Base-by-base conservation (phyloP, 2,888 invertebrate species). In the Hirtodrosophila duncani region DNA sequence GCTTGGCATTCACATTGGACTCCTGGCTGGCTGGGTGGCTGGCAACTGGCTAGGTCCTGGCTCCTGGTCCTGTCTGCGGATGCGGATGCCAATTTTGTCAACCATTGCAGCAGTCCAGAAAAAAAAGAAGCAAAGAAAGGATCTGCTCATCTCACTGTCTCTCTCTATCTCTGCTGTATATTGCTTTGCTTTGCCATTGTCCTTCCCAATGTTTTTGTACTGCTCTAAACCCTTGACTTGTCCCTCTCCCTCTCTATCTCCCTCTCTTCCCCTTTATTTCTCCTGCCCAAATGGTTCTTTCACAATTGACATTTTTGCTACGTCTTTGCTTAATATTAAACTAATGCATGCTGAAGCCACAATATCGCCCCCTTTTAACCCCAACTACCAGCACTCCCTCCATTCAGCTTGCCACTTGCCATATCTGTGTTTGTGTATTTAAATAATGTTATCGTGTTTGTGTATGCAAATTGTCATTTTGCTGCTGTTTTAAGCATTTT, bases 281-380 rank as follows among this genome's bases (percentile, higher is more conserved):
- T 3, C 1, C 1, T 55, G 37, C 55, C 44, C 53, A 43, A 16
- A 21, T 30, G 9, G 55, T 9, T 8, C 46, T 16, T 27, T 5
- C 36, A 38, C 50, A 51, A 71, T 63, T 61, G 69, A 63, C 67
- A 72, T 69, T 67, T 63, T 63, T 59, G 55, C 50, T 52, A 51
- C 49, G 59, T 27, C 63, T 50, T 59, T 55, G 66, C 66, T 78
- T 72, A 74, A 78, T 69, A 78, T 69, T 62, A 64, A 56, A 60
- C 75, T 70, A 72, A 72, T 67, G 71, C 63, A 52, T 61, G 58
- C 61, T 24, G 31, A 43, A 27, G 50, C 59, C 77, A 67, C 62
- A 58, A 61, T 20, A 46, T 21, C 31, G 33, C 3, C n/a, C 7
- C 4, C 3, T 0, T 3, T n/a, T n/a, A n/a, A n/a, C 33, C 7